Evolutionary conservation across 2,888 invertebrate genomes (phyloP).

Genomic region (Isotomurus palustris): DNA sequence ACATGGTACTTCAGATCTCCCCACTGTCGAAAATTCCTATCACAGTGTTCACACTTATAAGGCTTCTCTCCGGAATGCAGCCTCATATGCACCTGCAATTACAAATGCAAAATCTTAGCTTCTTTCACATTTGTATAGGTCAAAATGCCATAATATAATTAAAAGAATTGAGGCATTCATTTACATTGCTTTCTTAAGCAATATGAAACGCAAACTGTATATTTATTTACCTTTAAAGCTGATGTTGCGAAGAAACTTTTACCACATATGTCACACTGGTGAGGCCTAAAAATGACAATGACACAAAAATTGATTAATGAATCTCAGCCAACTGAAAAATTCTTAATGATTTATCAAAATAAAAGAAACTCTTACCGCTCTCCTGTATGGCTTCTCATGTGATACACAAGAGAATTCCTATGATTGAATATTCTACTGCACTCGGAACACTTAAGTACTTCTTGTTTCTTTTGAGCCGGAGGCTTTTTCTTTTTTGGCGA

Average conservation of each 20-base stretch:
- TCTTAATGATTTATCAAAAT: too few relatives aligned
- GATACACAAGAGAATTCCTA: constrained; percentile 77
- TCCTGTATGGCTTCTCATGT: constrained; percentile 72
- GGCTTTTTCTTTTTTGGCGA: constrained; percentile 30
- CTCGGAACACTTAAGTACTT: constrained; percentile 58
- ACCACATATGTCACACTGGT: constrained; percentile 72
- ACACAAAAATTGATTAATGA: too few relatives aligned
- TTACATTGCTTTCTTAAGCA: too few relatives aligned
- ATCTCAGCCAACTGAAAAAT: too few relatives aligned
- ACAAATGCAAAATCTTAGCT: background rate
- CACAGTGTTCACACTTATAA: constrained; percentile 74
- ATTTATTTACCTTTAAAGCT: constrained; percentile 71
- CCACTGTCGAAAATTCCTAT: constrained; percentile 76
- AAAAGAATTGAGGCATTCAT: constrained; percentile 5
- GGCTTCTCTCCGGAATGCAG: constrained; percentile 81
- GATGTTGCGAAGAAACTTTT: constrained; percentile 77
- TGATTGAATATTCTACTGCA: constrained; percentile 74
- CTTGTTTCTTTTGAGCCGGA: constrained; percentile 49
- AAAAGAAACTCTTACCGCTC: too few relatives aligned
- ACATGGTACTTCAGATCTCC: constrained; percentile 83
- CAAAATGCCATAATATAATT: background rate
- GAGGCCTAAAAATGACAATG: too few relatives aligned
- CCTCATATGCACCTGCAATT: constrained; percentile 64
- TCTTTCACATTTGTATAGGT: too few relatives aligned
- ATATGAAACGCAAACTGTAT: too few relatives aligned